These are phyloP conservation scores for Acleris literana DNA, from an alignment of 2,888 invertebrate species.

Conservation along the genomic window DNA sequence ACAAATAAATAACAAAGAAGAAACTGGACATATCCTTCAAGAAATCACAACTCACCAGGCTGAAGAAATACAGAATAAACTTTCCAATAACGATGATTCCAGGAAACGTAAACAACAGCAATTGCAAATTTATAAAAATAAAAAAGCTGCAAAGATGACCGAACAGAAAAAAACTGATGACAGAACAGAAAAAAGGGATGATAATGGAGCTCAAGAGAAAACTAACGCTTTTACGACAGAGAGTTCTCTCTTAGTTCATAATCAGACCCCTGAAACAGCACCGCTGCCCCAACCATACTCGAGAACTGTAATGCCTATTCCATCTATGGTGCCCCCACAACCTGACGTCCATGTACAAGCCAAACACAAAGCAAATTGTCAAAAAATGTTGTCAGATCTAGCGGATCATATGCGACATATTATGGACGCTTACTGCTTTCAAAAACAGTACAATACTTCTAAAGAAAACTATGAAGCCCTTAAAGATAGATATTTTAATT, in stretches of 20 bases:
- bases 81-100: neutral
- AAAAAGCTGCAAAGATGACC: neutral
- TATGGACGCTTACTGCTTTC: slow-evolving; percentile 13
- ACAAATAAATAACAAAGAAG: neutral
- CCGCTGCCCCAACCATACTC: neutral
- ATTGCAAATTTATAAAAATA: slow-evolving; percentile 8
- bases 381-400: neutral
- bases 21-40: neutral
- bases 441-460: slow-evolving; percentile 10
- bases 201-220: neutral
- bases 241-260: neutral
- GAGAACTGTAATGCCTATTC: neutral
- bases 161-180: neutral
- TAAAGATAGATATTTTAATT: slow-evolving; percentile 17
- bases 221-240: neutral
- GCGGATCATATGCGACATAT: slow-evolving; percentile 21
- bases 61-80: slow-evolving; percentile 1
- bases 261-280: neutral
- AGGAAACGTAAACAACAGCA: slow-evolving; percentile 16
- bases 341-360: neutral
- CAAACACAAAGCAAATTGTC: neutral
- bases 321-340: neutral
- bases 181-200: neutral
- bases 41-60: neutral
- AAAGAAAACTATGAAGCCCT: neutral